phyloP scores from a whole-genome alignment of 2,797 vertebrate genomes.

The Heliangelus exortis region DNA sequence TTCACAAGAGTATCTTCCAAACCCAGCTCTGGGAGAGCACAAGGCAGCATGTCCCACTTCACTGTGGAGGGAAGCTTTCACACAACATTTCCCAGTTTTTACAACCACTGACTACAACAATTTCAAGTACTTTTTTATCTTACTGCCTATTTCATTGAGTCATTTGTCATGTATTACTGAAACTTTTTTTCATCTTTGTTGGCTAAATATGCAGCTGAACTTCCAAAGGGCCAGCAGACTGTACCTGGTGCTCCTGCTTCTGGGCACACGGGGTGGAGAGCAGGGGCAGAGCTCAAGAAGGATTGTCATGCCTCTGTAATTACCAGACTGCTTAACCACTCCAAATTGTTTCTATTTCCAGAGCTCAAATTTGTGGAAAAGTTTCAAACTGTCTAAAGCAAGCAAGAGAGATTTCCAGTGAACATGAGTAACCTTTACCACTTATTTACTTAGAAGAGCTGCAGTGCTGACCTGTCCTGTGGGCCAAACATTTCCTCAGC shows the following conservation, averaged over 20 bases:
- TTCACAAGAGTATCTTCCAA: neutral
- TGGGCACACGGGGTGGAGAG: neutral
- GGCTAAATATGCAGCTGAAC: neutral
- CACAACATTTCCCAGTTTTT: neutral
- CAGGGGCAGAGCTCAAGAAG: neutral
- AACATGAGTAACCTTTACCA: neutral
- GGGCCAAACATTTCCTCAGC: neutral
- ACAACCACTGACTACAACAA: neutral
- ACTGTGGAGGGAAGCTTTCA: neutral
- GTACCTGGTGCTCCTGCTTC: rapidly evolving
- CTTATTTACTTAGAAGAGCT: neutral
- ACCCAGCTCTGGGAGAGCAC: neutral
- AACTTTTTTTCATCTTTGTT: neutral
- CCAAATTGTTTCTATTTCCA: neutral
- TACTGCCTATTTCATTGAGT: neutral
- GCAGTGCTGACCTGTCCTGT: neutral
- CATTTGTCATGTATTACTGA: neutral
- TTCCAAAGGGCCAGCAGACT: neutral
- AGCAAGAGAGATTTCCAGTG: neutral
- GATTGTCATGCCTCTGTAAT: rapidly evolving
- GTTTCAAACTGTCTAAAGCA: neutral
- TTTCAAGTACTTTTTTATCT: neutral
- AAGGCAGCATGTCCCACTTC: rapidly evolving
- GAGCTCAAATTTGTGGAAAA: neutral
- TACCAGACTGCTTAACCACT: neutral